These are phyloP conservation scores for Oryctes rhinoceros DNA, from an alignment of 1,140 invertebrate species.

Conservation along the genomic window DNA sequence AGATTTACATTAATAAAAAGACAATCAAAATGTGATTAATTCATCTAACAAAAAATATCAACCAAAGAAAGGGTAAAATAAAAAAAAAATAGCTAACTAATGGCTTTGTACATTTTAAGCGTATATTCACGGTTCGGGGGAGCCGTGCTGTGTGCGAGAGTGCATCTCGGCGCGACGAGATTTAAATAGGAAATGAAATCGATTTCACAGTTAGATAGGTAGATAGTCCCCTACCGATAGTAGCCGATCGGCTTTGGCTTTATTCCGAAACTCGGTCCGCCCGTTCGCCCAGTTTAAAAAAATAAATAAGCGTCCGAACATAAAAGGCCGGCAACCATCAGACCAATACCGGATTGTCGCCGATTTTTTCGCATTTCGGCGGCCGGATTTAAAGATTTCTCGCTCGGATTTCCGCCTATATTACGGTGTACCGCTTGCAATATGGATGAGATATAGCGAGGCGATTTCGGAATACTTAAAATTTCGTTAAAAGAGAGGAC, in stretches of 20 bases:
- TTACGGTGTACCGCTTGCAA: not conserved
- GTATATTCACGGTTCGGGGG: not conserved
- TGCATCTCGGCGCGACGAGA: not conserved
- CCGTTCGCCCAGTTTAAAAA: not conserved
- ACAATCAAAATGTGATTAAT: not conserved
- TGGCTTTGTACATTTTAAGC: not conserved
- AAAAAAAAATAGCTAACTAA: not conserved
- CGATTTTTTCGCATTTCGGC: not conserved
- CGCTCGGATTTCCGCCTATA: not conserved
- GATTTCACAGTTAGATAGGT: conserved; percentile 4
- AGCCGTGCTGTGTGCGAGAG: not conserved
- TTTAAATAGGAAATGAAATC: conserved; percentile 15
- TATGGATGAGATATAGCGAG: not conserved
- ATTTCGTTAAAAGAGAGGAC: not conserved
- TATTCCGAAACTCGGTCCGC: not conserved
- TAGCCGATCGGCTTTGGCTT: not conserved
- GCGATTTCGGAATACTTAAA: not conserved
- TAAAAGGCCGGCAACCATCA: not conserved
- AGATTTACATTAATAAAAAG: not conserved
- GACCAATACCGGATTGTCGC: not conserved
- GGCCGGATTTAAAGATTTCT: not conserved
- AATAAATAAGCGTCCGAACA: not conserved
- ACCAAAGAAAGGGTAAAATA: too few species aligned
- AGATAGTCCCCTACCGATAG: not conserved
- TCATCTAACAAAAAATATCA: not conserved